Evolutionary conservation across 2,888 invertebrate species (phyloP), one percentile per base, ranked within the genome.

Genomic region (Trissolcus japonicus): DNA sequence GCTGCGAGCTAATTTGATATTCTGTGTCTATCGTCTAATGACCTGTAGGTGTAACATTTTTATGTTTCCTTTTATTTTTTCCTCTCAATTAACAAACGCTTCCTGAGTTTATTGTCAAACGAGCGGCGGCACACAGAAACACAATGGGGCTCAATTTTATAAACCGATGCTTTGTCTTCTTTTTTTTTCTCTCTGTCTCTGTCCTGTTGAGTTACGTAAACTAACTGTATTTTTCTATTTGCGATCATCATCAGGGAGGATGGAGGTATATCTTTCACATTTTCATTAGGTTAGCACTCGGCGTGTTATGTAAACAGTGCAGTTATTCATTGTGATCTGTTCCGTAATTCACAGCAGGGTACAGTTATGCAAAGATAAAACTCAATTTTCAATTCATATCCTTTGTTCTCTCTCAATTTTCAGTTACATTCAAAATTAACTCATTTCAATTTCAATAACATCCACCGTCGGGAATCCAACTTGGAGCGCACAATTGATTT

Each of bases 251-350:
- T 51, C 19, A 51, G 41, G 35, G 35, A 35, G 35, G 35, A 46
- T 56, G 40, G 56, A 71, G 40, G 35, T 41, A 14, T 62, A 51
- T 71, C 60, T 61, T 71, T 61, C 62, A 41, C 62, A 61, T 71
- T 71, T 56, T 62, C 62, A 57, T 69, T 69, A 62, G 41, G 55
- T 63, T 53, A 46, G 51, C 41, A 19, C n/a, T 46, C 41, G 53
- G 17, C 62, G 51, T 40, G 65, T 72, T 72, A 72, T 56, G 72
- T 59, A 72, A 72, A 59, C 65, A 55, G 9, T 40, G 71, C 62
- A 51, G 63, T 72, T 72, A 72, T 53, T 73, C 72, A 65, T 73
- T 60, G 48, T 55, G 65, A 65, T 50, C 65, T 16, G 66, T 56
- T 62, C 61, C 21, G 57, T 62, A 71, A 71, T 63, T 72, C 54